phyloP scores from a whole-genome alignment of 2,888 invertebrate genomes.

The Dasypolia templi region DNA sequence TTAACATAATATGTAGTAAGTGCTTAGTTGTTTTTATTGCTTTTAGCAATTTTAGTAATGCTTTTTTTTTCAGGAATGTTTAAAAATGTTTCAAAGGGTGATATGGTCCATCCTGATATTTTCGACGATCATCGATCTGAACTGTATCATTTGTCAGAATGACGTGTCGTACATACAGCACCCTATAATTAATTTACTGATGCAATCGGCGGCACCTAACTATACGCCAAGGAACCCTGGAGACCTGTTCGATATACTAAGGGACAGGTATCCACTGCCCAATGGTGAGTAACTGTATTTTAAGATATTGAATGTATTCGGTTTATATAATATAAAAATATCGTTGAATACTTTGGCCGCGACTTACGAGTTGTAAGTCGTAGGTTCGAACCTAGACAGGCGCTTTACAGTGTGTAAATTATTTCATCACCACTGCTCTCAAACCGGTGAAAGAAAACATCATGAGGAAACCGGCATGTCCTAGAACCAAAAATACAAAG shows the following conservation, averaged over 20 bases:
- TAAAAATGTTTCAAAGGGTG: constrained; percentile 30
- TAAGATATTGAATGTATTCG: not conserved
- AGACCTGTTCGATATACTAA: constrained; percentile 72
- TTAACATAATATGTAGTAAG: too few species aligned
- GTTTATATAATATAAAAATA: too few species aligned
- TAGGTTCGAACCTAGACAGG: too few species aligned
- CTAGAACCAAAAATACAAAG: too few species aligned
- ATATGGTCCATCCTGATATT: constrained; percentile 28
- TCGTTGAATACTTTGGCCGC: too few species aligned
- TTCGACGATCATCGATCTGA: constrained; percentile 29
- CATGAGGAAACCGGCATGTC: too few species aligned
- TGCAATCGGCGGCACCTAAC: constrained; percentile 66
- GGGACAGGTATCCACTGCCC: constrained; percentile 73
- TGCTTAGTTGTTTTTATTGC: too few species aligned
- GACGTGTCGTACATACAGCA: constrained; percentile 63
- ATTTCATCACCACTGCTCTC: too few species aligned
- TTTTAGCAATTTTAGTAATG: too few species aligned
- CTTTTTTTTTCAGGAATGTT: constrained; percentile 20
- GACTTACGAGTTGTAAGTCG: too few species aligned
- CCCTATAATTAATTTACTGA: constrained; percentile 65
- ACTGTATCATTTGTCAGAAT: constrained; percentile 50
- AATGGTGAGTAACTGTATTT: constrained; percentile 66
- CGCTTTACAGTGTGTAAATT: too few species aligned
- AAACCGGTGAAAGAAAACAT: too few species aligned
- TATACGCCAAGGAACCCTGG: constrained; percentile 64